Percentiles rank a stretch among this genome's conserved stretches.
Conservation (phyloP, 2,113 vertebrate species). For the Condylura cristata region DNA sequence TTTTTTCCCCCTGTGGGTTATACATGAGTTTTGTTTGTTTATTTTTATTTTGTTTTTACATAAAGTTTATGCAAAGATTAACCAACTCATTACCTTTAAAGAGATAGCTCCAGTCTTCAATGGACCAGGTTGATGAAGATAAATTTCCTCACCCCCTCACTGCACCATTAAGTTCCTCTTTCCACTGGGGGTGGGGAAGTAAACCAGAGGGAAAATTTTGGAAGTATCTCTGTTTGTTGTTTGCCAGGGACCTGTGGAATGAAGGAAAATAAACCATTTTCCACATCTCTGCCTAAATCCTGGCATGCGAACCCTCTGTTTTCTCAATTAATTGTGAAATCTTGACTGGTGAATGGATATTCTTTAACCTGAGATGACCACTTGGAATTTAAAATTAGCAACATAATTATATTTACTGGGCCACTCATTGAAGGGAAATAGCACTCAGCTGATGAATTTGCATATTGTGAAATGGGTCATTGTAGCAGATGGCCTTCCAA, state of each 20-base stretch:
- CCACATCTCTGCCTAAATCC: constrained; percentile 63
- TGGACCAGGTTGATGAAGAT: not conserved
- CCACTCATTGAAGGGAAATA: constrained; percentile 79
- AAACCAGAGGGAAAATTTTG: not conserved
- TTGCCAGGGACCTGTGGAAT: not conserved
- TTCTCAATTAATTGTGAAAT: constrained; percentile 53
- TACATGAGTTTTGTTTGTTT: not conserved
- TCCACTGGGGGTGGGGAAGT: not conserved
- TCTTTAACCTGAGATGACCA: constrained; percentile 77
- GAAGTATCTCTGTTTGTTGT: not conserved
- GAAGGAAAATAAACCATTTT: constrained; percentile 27
- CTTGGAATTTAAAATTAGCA: constrained; percentile 84
- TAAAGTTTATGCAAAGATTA: not conserved
- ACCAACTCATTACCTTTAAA: not conserved
- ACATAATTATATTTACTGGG: constrained; percentile 83
- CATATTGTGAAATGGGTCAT: constrained; percentile 82
- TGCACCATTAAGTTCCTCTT: not conserved
- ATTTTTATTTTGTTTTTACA: not conserved
- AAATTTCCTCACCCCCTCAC: not conserved
- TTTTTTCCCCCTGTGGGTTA: constrained; percentile 13
- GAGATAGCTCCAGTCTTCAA: not conserved
- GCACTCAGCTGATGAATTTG: constrained; percentile 77
- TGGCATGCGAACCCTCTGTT: constrained; percentile 17
- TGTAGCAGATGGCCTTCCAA: constrained; percentile 84
- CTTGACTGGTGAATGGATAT: constrained; percentile 59